Evolutionary conservation across 2,797 vertebrate species (phyloP).

Genomic region (Periparus ater): DNA sequence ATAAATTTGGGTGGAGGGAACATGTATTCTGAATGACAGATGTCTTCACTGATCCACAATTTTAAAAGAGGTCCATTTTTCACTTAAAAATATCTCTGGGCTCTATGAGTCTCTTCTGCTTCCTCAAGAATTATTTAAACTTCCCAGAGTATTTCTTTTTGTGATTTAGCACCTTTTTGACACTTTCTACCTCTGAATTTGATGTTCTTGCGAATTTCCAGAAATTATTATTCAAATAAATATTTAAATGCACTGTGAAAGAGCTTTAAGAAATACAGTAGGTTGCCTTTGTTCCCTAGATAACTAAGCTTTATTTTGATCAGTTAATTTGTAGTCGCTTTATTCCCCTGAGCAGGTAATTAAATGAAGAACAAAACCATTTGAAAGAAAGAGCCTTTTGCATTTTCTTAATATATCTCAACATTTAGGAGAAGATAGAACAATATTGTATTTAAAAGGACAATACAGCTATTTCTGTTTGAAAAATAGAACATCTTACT

Average conservation of each 20-base stretch:
- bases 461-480: neutral
- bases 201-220: neutral
- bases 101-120: neutral
- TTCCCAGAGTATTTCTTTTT: neutral
- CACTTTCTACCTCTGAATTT: neutral
- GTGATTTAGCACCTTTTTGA: neutral
- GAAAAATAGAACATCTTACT: neutral
- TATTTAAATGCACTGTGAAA: neutral
- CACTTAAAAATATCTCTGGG: neutral
- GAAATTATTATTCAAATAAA: neutral
- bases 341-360: neutral
- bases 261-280: neutral
- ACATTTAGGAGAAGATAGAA: neutral
- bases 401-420: neutral
- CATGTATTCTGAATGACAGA: neutral
- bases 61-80: neutral
- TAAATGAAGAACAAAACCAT: neutral
- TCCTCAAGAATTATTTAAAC: neutral
- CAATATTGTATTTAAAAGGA: neutral
- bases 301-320: neutral
- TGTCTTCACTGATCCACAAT: neutral
- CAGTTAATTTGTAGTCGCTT: neutral
- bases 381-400: neutral
- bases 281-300: neutral
- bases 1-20: neutral